phyloP scores from a whole-genome alignment of 2,113 vertebrate genomes.

The Poeciliopsis retropinna region DNA sequence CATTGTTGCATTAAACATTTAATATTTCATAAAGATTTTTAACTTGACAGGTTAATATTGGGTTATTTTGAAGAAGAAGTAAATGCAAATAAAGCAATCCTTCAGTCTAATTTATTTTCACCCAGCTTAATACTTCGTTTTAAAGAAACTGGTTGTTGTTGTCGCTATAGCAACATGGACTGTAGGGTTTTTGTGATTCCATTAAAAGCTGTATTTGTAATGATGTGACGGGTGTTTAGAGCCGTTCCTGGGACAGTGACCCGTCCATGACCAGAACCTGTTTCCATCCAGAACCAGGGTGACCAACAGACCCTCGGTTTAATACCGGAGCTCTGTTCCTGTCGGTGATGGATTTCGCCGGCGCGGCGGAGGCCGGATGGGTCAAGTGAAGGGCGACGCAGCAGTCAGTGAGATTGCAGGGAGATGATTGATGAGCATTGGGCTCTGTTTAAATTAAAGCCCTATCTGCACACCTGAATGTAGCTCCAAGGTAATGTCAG shows the following conservation, averaged over 20 bases:
- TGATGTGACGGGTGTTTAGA: too few relatives aligned
- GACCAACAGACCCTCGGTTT: constrained; percentile 4
- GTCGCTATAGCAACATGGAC: too few relatives aligned
- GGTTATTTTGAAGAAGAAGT: too few relatives aligned
- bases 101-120: too few relatives aligned
- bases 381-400: constrained; percentile 38
- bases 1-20: too few relatives aligned
- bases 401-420: constrained; percentile 30
- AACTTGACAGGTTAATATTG: too few relatives aligned
- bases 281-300: constrained; percentile 8
- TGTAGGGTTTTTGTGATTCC: too few relatives aligned
- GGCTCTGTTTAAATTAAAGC: constrained; percentile 20
- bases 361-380: constrained; percentile 6
- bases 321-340: neutral
- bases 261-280: neutral
- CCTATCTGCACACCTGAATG: constrained; percentile 2
- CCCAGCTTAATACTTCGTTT: too few relatives aligned
- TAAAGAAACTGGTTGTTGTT: too few relatives aligned
- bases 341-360: constrained; percentile 16
- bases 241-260: neutral
- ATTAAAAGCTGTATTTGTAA: too few relatives aligned
- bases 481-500: neutral
- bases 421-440: constrained; percentile 46
- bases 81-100: too few relatives aligned
- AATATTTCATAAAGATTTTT: too few relatives aligned